Evolutionary conservation across 2,113 vertebrate genomes (phyloP).

Genomic region (Promerops cafer): DNA sequence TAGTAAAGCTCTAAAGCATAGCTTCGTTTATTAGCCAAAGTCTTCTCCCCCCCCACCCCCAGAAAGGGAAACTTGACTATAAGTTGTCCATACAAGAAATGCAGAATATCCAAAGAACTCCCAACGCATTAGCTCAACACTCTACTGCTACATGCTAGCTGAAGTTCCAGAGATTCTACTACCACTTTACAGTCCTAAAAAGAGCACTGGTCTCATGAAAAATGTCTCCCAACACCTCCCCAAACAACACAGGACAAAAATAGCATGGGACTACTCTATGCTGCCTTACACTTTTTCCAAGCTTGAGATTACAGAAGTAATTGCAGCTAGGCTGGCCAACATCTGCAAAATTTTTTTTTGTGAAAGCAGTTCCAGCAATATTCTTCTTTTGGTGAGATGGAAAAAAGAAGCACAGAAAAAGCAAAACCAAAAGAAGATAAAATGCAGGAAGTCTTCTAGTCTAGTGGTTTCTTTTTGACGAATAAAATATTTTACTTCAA

Average conservation of each 20-base stretch:
- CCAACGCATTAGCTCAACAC: conserved; percentile 4
- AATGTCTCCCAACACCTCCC: conserved; percentile 48
- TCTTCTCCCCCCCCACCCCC: rapidly evolving
- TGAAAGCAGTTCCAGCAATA: background rate
- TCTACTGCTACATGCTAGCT: background rate
- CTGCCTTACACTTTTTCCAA: conserved; percentile 22
- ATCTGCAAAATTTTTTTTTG: background rate
- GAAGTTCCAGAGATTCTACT: conserved; percentile 36
- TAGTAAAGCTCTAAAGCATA: background rate
- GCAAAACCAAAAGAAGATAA: background rate
- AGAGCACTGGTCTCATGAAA: conserved; percentile 11
- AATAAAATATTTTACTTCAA: background rate
- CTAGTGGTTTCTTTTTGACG: background rate
- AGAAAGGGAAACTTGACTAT: background rate
- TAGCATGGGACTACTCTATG: conserved; percentile 14
- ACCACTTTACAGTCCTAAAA: conserved; percentile 20
- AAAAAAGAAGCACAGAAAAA: background rate
- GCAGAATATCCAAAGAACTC: conserved; percentile 15
- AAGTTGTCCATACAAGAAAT: background rate
- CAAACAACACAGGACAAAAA: conserved; percentile 47
- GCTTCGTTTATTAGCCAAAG: background rate
- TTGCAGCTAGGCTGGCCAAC: background rate
- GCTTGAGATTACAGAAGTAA: conserved; percentile 19
- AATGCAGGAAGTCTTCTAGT: background rate
- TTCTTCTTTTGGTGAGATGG: background rate